Base-by-base conservation (phyloP, 2,888 invertebrate species). In the Scaeva pyrastri region DNA sequence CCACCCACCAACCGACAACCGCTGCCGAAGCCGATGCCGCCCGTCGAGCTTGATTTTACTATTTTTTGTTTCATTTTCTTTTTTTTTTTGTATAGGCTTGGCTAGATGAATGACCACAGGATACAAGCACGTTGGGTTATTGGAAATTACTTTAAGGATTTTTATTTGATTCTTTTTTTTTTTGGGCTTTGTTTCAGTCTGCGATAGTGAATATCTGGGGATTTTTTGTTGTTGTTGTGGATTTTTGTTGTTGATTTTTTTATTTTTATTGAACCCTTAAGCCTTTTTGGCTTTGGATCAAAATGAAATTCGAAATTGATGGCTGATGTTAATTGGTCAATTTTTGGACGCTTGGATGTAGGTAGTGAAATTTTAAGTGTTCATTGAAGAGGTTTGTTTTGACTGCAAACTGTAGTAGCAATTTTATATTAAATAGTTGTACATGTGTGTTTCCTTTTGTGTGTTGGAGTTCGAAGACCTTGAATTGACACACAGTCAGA, bases 121-220 rank as follows among this genome's bases (percentile, higher is more conserved):
- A 85, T 85, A 85, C 75, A 81, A 72, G 75, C 75, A 71, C 71
- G 80, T 60, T 74, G 52, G 80, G 58, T 80, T 80, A 76, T 80
- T 80, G 66, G 66, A 85, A 85, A 85, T 80, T 81, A 80, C 80
- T 85, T 85, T 85, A 85, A 64, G 66, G 75, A 76, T 68, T 75
- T 83, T 85, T 80, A 66, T 75, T 80, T 56, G 62, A 64, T 74
- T 78, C 60, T 55, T 26, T 76, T 45, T 68, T 23, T 56, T 39
- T 70, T 23, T 55, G 41, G 39, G 8, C 52, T 52, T 74, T 19
- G 48, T 45, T 73, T 26, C 21, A 68, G 8, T 36, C 68, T 31
- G 31, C 8, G 50, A 68, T 68, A 68, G 50, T 52, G 52, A 68
- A 68, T 72, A 21, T 72, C 45, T 50, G 26, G 10, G 19, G 64